A percentile compares a stretch with the other conserved stretches of the same genome.
phyloP scores from a whole-genome alignment of 2,888 invertebrate species.

The Caenorhabditis uteleia region DNA sequence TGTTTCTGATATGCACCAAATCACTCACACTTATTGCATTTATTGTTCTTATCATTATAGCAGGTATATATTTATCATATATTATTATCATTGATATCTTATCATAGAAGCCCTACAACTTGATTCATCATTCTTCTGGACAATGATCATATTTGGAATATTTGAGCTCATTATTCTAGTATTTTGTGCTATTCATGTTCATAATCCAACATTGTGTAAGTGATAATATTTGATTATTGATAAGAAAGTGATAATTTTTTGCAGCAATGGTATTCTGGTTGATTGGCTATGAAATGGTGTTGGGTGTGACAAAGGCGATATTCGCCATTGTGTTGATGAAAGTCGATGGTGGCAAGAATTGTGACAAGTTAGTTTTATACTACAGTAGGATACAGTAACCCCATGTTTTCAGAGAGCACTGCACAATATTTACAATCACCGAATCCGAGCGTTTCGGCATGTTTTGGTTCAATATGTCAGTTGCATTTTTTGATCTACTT shows the following conservation, averaged over 20 bases:
- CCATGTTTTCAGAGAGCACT: not conserved
- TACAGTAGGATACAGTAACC: not conserved
- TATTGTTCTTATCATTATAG: conserved; percentile 13
- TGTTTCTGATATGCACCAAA: conserved; percentile 24
- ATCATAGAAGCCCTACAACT: conserved; percentile 13
- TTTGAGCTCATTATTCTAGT: conserved; percentile 15
- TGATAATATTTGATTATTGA: not conserved
- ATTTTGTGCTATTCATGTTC: conserved; percentile 20
- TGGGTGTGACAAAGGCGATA: conserved; percentile 13
- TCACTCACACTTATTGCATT: conserved; percentile 15
- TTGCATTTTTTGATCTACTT: conserved; percentile 18
- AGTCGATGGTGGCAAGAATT: conserved; percentile 26
- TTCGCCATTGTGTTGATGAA: conserved; percentile 22
- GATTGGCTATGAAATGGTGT: conserved; percentile 16
- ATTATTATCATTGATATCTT: not conserved
- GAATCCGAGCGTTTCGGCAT: conserved; percentile 11
- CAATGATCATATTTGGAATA: conserved; percentile 21
- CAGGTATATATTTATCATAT: conserved; percentile 8
- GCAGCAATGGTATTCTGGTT: conserved; percentile 28
- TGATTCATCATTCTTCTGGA: conserved; percentile 25
- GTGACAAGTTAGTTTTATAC: not conserved
- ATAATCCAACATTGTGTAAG: conserved; percentile 18
- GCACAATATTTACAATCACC: conserved; percentile 7
- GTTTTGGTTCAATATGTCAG: conserved; percentile 21
- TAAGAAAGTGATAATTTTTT: not conserved